Conservation (phyloP, 2,888 invertebrate genomes). For the Prenolepis imparis region DNA sequence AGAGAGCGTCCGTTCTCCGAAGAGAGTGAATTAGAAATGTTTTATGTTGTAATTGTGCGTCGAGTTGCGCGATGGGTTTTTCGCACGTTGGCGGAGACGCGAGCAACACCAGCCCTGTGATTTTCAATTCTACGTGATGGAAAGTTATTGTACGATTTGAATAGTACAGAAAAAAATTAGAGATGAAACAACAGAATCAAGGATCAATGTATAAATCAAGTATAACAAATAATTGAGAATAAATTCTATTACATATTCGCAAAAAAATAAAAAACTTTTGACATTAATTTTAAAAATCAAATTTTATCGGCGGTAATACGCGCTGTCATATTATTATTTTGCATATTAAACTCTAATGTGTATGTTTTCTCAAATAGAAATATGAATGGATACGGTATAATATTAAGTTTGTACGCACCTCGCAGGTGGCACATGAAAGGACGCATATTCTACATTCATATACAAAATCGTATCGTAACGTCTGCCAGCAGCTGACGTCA, state of each 20-base stretch:
- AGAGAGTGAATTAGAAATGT: constrained; percentile 47
- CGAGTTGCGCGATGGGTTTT: background rate
- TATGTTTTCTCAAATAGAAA: constrained; percentile 48
- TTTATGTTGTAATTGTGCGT: constrained; percentile 18
- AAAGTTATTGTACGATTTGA: constrained; percentile 4
- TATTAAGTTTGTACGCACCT: constrained; percentile 44
- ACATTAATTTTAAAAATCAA: background rate
- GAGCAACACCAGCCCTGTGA: background rate
- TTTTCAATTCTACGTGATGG: constrained; percentile 30
- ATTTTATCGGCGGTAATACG: background rate
- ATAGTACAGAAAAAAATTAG: constrained; percentile 1
- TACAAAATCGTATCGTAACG: constrained; percentile 55
- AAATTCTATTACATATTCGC: constrained; percentile 7
- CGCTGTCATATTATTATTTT: constrained; percentile 37
- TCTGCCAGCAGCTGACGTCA: constrained; percentile 54
- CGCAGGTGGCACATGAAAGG: constrained; percentile 52
- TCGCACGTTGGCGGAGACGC: background rate
- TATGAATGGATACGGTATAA: constrained; percentile 44
- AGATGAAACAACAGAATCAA: constrained; percentile 2
- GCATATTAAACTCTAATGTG: constrained; percentile 22
- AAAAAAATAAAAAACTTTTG: background rate
- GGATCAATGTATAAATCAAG: background rate
- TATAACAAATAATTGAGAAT: constrained; percentile 11
- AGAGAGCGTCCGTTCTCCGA: constrained; percentile 19
- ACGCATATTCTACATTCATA: constrained; percentile 53